These are phyloP conservation scores for Platygyra sinensis DNA, from an alignment of 64 coral and sea anemone genomes.

Conservation along the genomic window DNA sequence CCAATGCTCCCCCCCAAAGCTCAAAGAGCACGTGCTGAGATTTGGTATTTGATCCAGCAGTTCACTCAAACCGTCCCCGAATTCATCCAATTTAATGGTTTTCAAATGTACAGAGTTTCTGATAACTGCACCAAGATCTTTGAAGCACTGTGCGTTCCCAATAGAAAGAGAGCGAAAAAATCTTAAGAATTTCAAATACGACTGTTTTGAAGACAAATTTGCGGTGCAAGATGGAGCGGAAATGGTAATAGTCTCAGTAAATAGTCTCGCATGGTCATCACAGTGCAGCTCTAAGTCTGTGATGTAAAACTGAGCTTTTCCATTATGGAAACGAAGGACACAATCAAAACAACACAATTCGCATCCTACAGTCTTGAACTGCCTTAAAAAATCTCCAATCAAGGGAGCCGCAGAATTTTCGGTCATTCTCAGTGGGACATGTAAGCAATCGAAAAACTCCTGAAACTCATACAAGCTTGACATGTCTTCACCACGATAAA, in stretches of 20 bases:
- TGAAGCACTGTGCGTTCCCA: not conserved
- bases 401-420: not conserved
- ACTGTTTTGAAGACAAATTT: not conserved
- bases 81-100: not conserved
- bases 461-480: not conserved
- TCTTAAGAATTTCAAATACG: not conserved
- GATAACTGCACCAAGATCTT: not conserved
- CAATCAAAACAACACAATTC: not conserved
- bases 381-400: not conserved
- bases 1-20: too few species aligned
- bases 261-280: not conserved
- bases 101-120: not conserved
- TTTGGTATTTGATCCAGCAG: not conserved
- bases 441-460: not conserved
- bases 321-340: not conserved
- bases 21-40: not conserved
- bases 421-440: too few species aligned
- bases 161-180: accelerated
- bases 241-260: not conserved
- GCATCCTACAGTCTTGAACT: not conserved
- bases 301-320: too few species aligned
- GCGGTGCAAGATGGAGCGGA: not conserved
- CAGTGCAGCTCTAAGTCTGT: accelerated
- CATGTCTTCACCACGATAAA: not conserved
- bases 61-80: not conserved